Percentiles rank a stretch among this genome's conserved stretches.
These are phyloP conservation scores for Lerista edwardsae DNA, from an alignment of 2,797 vertebrate genomes.

Conservation along the genomic window DNA sequence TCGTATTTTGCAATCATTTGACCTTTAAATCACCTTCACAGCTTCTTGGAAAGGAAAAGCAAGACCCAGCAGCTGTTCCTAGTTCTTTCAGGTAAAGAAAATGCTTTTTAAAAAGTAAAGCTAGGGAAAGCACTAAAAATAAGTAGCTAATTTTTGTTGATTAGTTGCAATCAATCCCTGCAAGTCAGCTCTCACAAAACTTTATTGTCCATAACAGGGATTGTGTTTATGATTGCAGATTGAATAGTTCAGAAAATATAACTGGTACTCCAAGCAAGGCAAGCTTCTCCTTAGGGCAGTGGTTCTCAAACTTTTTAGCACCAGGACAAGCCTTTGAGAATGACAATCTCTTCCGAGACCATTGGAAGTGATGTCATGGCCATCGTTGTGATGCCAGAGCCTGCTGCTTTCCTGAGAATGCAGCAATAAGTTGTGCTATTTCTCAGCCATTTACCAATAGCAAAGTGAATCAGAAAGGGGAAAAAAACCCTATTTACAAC, in stretches of 20 bases:
- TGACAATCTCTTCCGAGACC: too few relatives aligned
- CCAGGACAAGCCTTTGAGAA: too few relatives aligned
- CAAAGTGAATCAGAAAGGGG: too few relatives aligned
- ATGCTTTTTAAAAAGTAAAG: neutral
- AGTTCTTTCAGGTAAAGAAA: neutral
- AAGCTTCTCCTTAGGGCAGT: too few relatives aligned
- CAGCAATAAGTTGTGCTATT: too few relatives aligned
- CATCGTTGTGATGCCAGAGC: too few relatives aligned
- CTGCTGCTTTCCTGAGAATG: too few relatives aligned
- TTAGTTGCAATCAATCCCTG: neutral
- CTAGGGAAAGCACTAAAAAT: neutral
- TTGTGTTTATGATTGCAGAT: neutral
- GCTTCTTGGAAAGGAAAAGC: neutral
- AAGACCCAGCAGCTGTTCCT: neutral
- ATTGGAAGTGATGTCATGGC: too few relatives aligned
- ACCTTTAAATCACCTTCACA: conserved; percentile 1
- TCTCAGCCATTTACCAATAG: too few relatives aligned
- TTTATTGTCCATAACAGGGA: neutral
- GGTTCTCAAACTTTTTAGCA: too few relatives aligned
- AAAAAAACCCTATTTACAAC: too few relatives aligned
- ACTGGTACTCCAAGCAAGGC: neutral
- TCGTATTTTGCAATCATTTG: neutral
- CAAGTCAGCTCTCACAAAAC: neutral
- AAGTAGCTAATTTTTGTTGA: neutral
- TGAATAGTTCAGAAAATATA: neutral